Evolutionary conservation across 23 tunicate genomes (phyloP).

Genomic region (Ciona savignyi): DNA sequence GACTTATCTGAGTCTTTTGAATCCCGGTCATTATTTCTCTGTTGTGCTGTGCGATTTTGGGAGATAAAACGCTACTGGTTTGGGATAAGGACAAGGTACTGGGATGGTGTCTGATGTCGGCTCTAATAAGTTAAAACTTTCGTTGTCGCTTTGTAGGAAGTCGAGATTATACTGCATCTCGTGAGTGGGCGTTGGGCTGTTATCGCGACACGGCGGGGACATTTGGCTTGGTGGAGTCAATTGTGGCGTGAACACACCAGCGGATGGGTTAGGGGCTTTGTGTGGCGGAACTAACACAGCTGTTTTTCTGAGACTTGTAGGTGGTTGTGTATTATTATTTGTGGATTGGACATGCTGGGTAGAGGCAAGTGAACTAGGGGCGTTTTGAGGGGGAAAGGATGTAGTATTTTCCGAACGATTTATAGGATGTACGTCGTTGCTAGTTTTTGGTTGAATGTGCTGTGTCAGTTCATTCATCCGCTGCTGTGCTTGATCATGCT

Average conservation of each 20-base stretch:
- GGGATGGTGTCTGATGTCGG: too few relatives aligned
- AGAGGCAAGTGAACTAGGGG: background rate
- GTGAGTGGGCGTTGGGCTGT: background rate
- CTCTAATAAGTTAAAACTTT: background rate
- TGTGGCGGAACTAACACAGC: too few relatives aligned
- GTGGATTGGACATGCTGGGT: background rate
- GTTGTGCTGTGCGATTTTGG: constrained; percentile 26
- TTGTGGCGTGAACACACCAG: background rate
- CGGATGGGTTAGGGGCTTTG: background rate
- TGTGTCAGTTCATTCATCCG: constrained; percentile 66
- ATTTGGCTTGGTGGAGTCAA: background rate
- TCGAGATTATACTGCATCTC: background rate
- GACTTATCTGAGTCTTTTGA: constrained; percentile 38
- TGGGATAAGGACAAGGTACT: background rate
- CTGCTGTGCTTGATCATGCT: constrained; percentile 81
- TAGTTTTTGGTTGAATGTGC: constrained; percentile 26
- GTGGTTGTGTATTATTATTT: background rate
- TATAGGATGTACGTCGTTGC: background rate
- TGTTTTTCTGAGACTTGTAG: too few relatives aligned
- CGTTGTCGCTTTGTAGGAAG: background rate
- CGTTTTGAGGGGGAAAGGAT: background rate
- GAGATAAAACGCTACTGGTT: constrained; percentile 1
- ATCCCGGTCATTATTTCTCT: constrained; percentile 35
- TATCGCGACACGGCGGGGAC: background rate
- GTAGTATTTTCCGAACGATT: background rate